Conservation (phyloP, 2,797 vertebrate species). For the Serranus cabrilla region DNA sequence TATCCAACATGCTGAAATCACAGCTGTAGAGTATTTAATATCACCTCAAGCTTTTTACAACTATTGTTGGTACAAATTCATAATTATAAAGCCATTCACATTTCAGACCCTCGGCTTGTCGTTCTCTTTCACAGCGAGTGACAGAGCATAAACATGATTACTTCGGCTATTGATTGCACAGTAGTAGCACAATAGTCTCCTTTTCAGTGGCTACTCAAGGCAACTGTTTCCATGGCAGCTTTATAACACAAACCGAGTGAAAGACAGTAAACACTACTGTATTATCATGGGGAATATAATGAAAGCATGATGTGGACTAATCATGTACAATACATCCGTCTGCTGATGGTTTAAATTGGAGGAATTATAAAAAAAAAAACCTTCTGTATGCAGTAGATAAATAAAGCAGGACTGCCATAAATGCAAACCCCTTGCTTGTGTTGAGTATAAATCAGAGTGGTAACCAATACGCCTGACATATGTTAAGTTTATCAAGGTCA, state of each 20-base stretch:
- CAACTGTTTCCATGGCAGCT: not conserved
- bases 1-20: too few species aligned
- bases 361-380: constrained; percentile 4
- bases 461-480: not conserved
- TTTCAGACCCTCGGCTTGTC: not conserved
- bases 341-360: not conserved
- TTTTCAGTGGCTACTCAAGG: constrained; percentile 2
- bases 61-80: too few species aligned
- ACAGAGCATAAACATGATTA: constrained; percentile 21
- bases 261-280: constrained; percentile 15
- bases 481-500: not conserved
- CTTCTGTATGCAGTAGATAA: fast-evolving
- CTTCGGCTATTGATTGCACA: constrained; percentile 8
- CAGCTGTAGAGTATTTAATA: too few species aligned
- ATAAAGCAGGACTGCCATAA: not conserved
- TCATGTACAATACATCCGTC: not conserved
- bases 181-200: not conserved
- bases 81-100: not conserved
- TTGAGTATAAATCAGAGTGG: not conserved
- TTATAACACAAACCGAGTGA: not conserved
- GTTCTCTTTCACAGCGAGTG: constrained; percentile 7
- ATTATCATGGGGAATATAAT: not conserved
- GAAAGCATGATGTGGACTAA: not conserved
- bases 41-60: too few species aligned
- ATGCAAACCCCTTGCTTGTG: not conserved